Percentiles rank a stretch among this genome's conserved stretches.
Conservation (phyloP, 2,888 invertebrate species). For the Caenorhabditis imperialis region DNA sequence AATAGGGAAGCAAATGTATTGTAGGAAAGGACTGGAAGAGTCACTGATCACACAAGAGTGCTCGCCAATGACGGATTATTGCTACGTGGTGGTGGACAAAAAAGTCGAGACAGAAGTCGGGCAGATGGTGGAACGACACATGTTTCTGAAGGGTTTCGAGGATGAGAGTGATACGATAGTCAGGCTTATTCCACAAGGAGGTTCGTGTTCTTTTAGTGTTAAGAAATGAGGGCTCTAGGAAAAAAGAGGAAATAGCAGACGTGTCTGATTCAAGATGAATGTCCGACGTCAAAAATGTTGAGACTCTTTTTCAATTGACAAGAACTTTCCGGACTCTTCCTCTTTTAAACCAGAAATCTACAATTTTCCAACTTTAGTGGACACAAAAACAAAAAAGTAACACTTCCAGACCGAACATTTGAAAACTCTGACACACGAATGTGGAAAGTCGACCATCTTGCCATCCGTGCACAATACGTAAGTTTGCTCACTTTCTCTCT, state of each 20-base stretch:
- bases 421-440: conserved; percentile 60
- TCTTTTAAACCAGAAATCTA: no score
- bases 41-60: conserved; percentile 40
- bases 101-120: conserved; percentile 33
- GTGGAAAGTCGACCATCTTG: conserved; percentile 58
- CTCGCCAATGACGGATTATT: conserved; percentile 36
- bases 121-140: conserved; percentile 59
- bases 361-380: no score
- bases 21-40: conserved; percentile 33
- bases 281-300: no score
- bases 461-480: conserved; percentile 59
- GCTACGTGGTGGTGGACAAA: conserved; percentile 45
- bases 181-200: conserved; percentile 56
- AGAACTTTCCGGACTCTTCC: no score
- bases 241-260: no score
- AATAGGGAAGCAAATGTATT: background rate
- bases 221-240: no score
- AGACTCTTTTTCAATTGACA: no score
- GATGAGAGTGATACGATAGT: conserved; percentile 66
- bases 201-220: conserved; percentile 13
- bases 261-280: no score
- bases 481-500: conserved; percentile 15
- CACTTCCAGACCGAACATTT: conserved; percentile 43
- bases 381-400: background rate
- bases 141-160: conserved; percentile 64